phyloP scores from a whole-genome alignment of 2,113 vertebrate species.

The Otis tarda region DNA sequence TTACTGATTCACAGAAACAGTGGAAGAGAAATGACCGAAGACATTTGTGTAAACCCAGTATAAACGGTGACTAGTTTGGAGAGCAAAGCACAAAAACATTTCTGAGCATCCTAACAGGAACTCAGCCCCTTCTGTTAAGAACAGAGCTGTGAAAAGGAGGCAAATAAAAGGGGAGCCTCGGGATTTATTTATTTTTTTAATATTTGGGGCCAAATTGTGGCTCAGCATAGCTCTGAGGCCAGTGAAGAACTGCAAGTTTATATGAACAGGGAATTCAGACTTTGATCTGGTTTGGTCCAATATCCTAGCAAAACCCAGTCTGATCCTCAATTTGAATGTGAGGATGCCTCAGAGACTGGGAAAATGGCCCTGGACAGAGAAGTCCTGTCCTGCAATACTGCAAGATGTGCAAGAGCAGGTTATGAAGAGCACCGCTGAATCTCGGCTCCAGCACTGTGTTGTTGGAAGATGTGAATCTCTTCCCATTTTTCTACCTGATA shows the following conservation, averaged over 20 bases:
- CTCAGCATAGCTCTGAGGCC: background rate
- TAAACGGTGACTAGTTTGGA: slow-evolving; percentile 33
- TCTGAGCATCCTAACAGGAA: slow-evolving; percentile 7
- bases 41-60: background rate
- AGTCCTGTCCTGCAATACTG: background rate
- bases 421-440: background rate
- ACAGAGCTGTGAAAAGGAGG: background rate
- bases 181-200: background rate
- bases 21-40: background rate
- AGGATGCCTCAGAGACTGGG: background rate
- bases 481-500: background rate
- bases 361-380: background rate
- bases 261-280: background rate
- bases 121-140: background rate
- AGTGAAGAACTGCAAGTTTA: background rate
- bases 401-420: background rate
- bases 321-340: background rate
- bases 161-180: background rate
- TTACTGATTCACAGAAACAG: background rate
- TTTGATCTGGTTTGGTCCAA: background rate
- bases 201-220: background rate
- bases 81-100: background rate
- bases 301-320: background rate
- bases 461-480: background rate
- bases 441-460: background rate